Percentiles rank a stretch among this genome's conserved stretches.
These are phyloP conservation scores for Perithous albicinctus DNA, from an alignment of 2,888 invertebrate species.

Conservation along the genomic window DNA sequence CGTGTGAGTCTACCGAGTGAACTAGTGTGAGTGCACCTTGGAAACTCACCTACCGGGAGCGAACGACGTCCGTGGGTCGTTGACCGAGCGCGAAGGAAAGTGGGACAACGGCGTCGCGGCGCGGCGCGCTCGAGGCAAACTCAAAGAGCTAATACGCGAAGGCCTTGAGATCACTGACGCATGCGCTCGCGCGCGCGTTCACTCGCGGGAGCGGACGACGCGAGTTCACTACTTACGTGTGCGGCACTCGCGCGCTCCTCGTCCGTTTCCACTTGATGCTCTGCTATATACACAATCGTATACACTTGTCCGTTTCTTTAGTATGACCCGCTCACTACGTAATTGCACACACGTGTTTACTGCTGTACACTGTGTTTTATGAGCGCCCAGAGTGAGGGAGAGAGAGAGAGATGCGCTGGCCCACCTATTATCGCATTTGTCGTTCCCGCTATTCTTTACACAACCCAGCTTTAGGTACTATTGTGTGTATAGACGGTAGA, in stretches of 20 bases:
- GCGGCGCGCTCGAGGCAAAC: conserved; percentile 76
- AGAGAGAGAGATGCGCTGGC: conserved; percentile 26
- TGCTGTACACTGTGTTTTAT: not conserved
- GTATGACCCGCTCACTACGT: conserved; percentile 65
- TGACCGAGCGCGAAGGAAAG: conserved; percentile 84
- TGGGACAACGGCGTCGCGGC: conserved; percentile 78
- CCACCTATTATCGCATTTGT: conserved; percentile 16
- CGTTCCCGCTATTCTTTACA: conserved; percentile 4
- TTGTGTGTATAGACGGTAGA: not conserved
- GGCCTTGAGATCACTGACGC: conserved; percentile 84
- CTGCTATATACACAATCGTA: not conserved
- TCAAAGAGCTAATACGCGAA: conserved; percentile 81
- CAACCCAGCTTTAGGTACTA: not conserved
- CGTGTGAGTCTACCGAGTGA: conserved; percentile 28
- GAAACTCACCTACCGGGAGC: conserved; percentile 79
- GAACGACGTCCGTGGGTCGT: conserved; percentile 79
- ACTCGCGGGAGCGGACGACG: conserved; percentile 54
- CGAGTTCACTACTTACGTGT: conserved; percentile 58
- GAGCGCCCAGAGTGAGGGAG: not conserved
- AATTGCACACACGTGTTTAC: conserved; percentile 49
- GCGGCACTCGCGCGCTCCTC: conserved; percentile 61
- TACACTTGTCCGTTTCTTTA: conserved; percentile 23
- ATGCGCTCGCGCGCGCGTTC: conserved; percentile 74
- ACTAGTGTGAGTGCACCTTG: conserved; percentile 77
- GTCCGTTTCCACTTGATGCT: conserved; percentile 25